A percentile compares a stretch with the other conserved stretches of the same genome.
Conservation (phyloP, 2,797 vertebrate genomes). For the Rhinogobio ventralis region DNA sequence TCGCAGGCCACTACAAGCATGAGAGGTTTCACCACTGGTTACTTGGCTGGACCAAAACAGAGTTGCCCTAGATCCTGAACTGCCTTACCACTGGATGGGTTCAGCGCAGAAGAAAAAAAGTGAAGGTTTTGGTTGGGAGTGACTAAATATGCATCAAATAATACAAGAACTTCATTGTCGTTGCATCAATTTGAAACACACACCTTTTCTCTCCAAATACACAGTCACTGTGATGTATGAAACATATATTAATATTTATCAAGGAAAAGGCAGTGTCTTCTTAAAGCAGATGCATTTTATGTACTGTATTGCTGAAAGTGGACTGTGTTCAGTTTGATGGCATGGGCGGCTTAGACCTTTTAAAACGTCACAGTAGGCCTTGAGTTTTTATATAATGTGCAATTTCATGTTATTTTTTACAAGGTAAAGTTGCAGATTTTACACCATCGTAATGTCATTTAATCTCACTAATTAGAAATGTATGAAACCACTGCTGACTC, state of each 20-base stretch:
- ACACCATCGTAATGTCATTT: conserved; percentile 52
- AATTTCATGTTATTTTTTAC: conserved; percentile 63
- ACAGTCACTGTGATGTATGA: conserved; percentile 32
- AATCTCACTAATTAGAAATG: conserved; percentile 59
- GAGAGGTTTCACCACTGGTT: conserved; percentile 48
- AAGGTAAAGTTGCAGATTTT: conserved; percentile 50
- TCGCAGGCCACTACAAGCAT: conserved; percentile 41
- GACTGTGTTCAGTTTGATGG: conserved; percentile 30
- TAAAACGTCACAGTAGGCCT: conserved; percentile 65
- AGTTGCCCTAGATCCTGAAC: conserved; percentile 37
- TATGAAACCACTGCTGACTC: conserved; percentile 70
- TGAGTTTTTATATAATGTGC: conserved; percentile 64
- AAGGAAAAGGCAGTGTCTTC: conserved; percentile 15
- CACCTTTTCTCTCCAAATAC: conserved; percentile 9
- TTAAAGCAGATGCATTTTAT: conserved; percentile 18
- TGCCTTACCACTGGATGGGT: conserved; percentile 39
- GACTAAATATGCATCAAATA: conserved; percentile 44
- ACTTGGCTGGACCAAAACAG: conserved; percentile 46
- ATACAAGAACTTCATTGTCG: not conserved
- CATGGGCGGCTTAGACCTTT: conserved; percentile 23
- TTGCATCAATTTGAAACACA: not conserved
- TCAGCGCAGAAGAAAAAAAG: conserved; percentile 25
- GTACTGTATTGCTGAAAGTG: conserved; percentile 29
- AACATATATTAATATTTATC: conserved; percentile 39
- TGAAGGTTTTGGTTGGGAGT: conserved; percentile 25